Base-by-base conservation (phyloP, 2,888 invertebrate species). In the Flexamia atlantica region DNA sequence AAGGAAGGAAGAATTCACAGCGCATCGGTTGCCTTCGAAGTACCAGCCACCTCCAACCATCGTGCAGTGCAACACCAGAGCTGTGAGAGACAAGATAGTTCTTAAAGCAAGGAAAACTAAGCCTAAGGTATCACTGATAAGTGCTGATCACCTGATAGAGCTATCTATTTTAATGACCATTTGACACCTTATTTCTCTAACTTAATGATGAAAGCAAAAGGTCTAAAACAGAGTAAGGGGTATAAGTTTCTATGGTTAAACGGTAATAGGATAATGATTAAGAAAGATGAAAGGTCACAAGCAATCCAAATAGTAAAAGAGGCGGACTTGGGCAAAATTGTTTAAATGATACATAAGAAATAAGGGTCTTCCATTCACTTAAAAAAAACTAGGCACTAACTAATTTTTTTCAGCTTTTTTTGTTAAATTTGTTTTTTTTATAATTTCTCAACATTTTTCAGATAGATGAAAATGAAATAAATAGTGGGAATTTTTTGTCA, bases 111-210 rank as follows among this genome's bases (percentile, higher is more conserved):
- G 72, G 14, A 72, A 72, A 42, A n/a, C 25, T 40, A 72, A 36
- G 14, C 72, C 72, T 20, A 72, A 42, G 20, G 1, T 42, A 14
- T 72, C 72, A n/a, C 20, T 72, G 42, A 42, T 72, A 23, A 72
- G 72, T 40, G 0, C 36, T 20, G 20, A 40, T n/a, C 42, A 10
- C 72, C 72, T 7, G 72, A 72, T 30, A 72, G 25, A 23, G 20
- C 40, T 4, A 40, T 72, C 3, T 72, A 40, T 20, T 72, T 72
- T 42, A 72, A 72, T 72, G 72, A 72, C 23, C 72, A 72, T 23
- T 20, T 72, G 7, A 72, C 72, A 1, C 72, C 72, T 25, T 72
- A 72, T 72, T 40, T 72, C 23, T 72, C 72, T 14, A 23, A 72
- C 2, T 20, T 72, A 9, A 72, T 72, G 72, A 42, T 25, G 12